Base-by-base conservation (phyloP, 2,888 invertebrate species). In the Rhingia campestris region DNA sequence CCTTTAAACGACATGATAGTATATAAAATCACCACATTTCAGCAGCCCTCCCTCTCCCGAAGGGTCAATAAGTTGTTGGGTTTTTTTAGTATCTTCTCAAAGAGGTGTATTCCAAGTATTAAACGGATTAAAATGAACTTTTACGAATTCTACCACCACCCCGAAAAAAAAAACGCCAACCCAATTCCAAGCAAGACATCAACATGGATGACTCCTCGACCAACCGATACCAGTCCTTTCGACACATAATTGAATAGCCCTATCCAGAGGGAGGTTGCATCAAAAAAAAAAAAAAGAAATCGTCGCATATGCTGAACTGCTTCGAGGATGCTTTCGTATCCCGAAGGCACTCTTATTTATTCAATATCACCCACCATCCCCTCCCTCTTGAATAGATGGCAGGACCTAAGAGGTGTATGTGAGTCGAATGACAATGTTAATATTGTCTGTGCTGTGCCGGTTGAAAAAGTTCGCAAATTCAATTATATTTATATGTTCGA, bases 401-500 rank as follows among this genome's bases (percentile, higher is more conserved):
- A 32, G 39, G 56, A 47, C 45, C 47, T 33, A 22, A 32, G 54
- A 58, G 54, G 41, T 43, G 51, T 54, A 53, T 76, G 75, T 76
- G 76, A 69, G 67, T 5, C 53, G 76, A 67, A 76, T 76, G 76
- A 69, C 76, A 76, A 76, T 67, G 67, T 67, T 43, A 64, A 64
- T 61, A 45, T 61, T 76, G 67, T 49, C 58, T 49, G 49, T 54
- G 73, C 45, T 59, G 58, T 59, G 75, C 58, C 66, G 66, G 58
- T 66, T 66, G 41, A 58, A 58, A 35, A 74, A 80, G 61, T 74
- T 69, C 67, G 43, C 49, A 61, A 74, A 80, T 74, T 81, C 80
- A 81, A 81, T 81, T 74, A 81, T 72, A 67, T 61, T 14, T 45
- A 53, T 66, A 69, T 69, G 41, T 56, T 30, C 54, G 35, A 32